Base-by-base conservation (phyloP, 2,888 invertebrate species). In the Melanchra persicariae region DNA sequence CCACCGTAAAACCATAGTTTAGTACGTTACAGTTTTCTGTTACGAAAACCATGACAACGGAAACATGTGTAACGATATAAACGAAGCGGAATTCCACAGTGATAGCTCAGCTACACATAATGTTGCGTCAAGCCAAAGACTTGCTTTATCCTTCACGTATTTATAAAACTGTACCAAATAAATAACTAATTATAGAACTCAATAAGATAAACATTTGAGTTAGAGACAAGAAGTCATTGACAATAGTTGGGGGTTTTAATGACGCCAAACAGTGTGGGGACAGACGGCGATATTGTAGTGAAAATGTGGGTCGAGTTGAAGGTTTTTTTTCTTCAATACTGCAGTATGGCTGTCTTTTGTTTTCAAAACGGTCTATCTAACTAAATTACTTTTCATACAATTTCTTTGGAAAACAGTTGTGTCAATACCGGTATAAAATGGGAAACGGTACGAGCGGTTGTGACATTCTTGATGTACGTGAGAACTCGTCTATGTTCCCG, bases 381-480 rank as follows among this genome's bases (percentile, higher is more conserved):
- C 10, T 64, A 54, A 58, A 58, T 59, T 66, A 52, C 30, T 66
- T 70, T 61, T 74, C 49, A 45, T 60, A 43, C 34, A 68, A 62
- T 67, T 66, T 73, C 72, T 74, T 78, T 74, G 45, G 58, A 74
- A 80, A 80, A 80, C 78, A 82, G 80, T 76, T 83, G 74, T 70
- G 69, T 83, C 70, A 77, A 81, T 84, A 87, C 82, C 83, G 81
- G 88, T 86, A 86, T 80, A 79, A 77, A 82, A 81, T 83, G 74
- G 70, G 82, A 85, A 86, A 87, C 86, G 82, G 86, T 87, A 82
- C 77, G 47, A 79, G 74, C 79, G 78, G 77, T 80, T 80, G 77
- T 75, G 82, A 83, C 83, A 86, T 87, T 83, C 87, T 85, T 88
- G 82, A 82, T 81, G 87, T 87, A 91, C 91, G 93, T 93, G 94